These are phyloP conservation scores for Drosophila oshimai DNA, from an alignment of 1,140 invertebrate species.

Conservation along the genomic window DNA sequence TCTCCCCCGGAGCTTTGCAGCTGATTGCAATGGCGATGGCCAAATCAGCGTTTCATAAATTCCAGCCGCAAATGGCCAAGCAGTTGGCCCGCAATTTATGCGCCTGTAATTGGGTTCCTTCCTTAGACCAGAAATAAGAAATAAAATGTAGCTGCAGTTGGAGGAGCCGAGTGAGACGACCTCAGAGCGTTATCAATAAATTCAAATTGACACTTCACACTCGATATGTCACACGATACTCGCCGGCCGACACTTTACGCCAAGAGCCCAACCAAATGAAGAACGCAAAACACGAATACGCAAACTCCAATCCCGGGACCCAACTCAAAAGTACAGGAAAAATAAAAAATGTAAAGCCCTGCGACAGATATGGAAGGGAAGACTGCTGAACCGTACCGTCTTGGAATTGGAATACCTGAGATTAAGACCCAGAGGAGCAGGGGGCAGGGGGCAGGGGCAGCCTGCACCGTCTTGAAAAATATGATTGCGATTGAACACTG, in stretches of 20 bases:
- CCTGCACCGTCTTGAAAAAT: slow-evolving; percentile 24
- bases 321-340: slow-evolving; percentile 42
- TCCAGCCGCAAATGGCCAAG: slow-evolving; percentile 53
- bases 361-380: slow-evolving; percentile 31
- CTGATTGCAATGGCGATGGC: slow-evolving; percentile 64
- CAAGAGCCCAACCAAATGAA: slow-evolving; percentile 10
- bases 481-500: slow-evolving; percentile 82
- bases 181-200: slow-evolving; percentile 82
- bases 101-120: slow-evolving; percentile 59
- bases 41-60: slow-evolving; percentile 74
- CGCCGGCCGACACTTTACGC: slow-evolving; percentile 36
- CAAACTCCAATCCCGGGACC: background rate
- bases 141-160: slow-evolving; percentile 4
- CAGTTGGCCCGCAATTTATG: slow-evolving; percentile 71
- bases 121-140: slow-evolving; percentile 32
- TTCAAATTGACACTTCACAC: slow-evolving; percentile 83
- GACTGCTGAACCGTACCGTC: background rate
- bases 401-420: slow-evolving; percentile 2
- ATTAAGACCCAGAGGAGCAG: background rate
- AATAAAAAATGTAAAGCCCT: slow-evolving; percentile 6
- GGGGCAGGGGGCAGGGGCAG: background rate
- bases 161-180: slow-evolving; percentile 14
- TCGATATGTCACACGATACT: slow-evolving; percentile 82
- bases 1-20: slow-evolving; percentile 20
- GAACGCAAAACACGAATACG: slow-evolving; percentile 52